Evolutionary conservation across 2,888 invertebrate species (phyloP), one percentile per base, ranked within the genome.

Genomic region (Xanthia togata): DNA sequence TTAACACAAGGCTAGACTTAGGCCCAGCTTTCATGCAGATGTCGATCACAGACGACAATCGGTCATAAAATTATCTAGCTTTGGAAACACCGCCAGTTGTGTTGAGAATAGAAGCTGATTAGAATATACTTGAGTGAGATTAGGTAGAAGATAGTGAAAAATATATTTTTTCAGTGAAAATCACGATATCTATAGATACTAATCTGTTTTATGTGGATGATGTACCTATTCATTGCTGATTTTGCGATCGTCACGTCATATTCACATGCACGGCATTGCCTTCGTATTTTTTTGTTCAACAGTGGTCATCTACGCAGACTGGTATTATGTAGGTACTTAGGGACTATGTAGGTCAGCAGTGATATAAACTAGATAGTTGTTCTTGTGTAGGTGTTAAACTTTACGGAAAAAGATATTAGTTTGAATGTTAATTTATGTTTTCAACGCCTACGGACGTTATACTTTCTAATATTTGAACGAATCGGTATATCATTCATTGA

Each of bases 381-480:
- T 77, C 53, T 78, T 14, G 63, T 41, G 81, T 82, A 73, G 81
- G 81, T 73, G 82, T 73, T 53, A n/a, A 73, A 73, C 38, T 82
- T 78, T 82, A 81, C 72, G 79, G 70, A 76, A 82, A 81, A 74
- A 79, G n/a, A 79, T 68, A 82, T 79, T 79, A n/a, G 38, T 62
- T 81, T 47, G 20, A 70, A 70, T 70, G 67, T 79, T 59, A 67
- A 73, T 70, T 74, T 73, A 81, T 73, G 72, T 67, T 72, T 23
- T 68, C n/a, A 63, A 79, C 82, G 76, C 83, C 83, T 70, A 85
- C 83, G 35, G 4, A 38, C 31, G 55, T 11, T 76, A 71, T 72
- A 81, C 85, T 85, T 85, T 85, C 79, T 76, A 85, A 85, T 73
- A 70, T 81, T 81, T 70, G 9, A 72, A 70, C 57, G 35, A 35